These are phyloP conservation scores for Lacerta agilis DNA, from an alignment of 2,797 vertebrate species.

Conservation along the genomic window DNA sequence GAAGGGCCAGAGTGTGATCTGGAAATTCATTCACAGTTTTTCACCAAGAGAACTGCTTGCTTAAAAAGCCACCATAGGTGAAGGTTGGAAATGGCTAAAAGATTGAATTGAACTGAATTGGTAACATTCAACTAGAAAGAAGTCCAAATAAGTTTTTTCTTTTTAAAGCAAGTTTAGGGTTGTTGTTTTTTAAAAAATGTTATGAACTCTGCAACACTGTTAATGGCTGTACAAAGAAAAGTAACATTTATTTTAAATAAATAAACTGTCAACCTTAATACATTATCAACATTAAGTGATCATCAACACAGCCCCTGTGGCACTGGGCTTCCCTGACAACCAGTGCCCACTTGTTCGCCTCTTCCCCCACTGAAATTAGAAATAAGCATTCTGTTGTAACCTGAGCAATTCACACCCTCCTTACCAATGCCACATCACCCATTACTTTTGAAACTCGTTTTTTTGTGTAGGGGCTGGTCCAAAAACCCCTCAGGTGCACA, in stretches of 20 bases:
- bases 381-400: too few relatives aligned
- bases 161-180: not conserved
- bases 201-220: slow-evolving; percentile 7
- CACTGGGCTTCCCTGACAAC: too few relatives aligned
- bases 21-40: not conserved
- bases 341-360: too few relatives aligned
- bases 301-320: too few relatives aligned
- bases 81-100: not conserved
- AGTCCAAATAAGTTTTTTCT: not conserved
- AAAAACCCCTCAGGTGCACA: not conserved
- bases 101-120: too few relatives aligned
- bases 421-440: not conserved
- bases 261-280: slow-evolving; percentile 33
- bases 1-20: too few relatives aligned
- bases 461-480: not conserved
- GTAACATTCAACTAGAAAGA: not conserved
- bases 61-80: not conserved
- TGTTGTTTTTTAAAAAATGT: slow-evolving; percentile 34
- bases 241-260: slow-evolving; percentile 21
- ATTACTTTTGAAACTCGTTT: not conserved
- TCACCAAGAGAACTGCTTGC: not conserved
- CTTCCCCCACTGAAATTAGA: too few relatives aligned
- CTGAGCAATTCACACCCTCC: not conserved
- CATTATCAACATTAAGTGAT: too few relatives aligned
- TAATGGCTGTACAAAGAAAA: slow-evolving; percentile 6